Conservation (phyloP, 1,140 invertebrate species). For the Tetranychus cinnabarinus region DNA sequence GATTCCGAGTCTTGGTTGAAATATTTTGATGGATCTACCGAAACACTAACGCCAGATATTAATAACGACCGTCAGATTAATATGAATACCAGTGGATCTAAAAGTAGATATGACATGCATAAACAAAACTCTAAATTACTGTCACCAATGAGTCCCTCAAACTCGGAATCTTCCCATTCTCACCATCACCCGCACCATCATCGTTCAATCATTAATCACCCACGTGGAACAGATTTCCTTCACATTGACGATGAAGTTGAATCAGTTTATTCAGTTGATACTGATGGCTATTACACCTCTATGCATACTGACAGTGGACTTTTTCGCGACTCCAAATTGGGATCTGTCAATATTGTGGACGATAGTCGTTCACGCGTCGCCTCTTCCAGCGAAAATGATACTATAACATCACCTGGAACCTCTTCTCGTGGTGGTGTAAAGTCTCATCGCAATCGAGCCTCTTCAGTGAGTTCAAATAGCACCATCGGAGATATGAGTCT, state of each 20-base stretch:
- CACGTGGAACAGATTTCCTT: no score
- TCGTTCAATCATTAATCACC: not conserved
- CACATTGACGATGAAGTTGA: conserved; percentile 62
- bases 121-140: not conserved
- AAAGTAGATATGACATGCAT: not conserved
- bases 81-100: not conserved
- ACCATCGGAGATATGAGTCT: conserved; percentile 11
- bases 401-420: no score
- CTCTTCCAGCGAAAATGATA: no score
- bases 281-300: conserved; percentile 88
- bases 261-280: conserved; percentile 81
- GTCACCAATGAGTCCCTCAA: not conserved
- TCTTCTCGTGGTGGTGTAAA: not conserved
- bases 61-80: no score
- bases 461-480: not conserved
- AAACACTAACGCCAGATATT: not conserved
- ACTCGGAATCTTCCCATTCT: not conserved
- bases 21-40: conserved; percentile 1
- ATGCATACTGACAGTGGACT: conserved; percentile 80
- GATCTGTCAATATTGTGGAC: no score
- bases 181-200: not conserved
- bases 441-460: not conserved
- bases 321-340: not conserved
- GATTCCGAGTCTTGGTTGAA: conserved; percentile 6
- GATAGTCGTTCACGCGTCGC: no score